A percentile compares a stretch with the other conserved stretches of the same genome.
Conservation (phyloP, 2,888 invertebrate species). For the Aspidiotus destructor region DNA sequence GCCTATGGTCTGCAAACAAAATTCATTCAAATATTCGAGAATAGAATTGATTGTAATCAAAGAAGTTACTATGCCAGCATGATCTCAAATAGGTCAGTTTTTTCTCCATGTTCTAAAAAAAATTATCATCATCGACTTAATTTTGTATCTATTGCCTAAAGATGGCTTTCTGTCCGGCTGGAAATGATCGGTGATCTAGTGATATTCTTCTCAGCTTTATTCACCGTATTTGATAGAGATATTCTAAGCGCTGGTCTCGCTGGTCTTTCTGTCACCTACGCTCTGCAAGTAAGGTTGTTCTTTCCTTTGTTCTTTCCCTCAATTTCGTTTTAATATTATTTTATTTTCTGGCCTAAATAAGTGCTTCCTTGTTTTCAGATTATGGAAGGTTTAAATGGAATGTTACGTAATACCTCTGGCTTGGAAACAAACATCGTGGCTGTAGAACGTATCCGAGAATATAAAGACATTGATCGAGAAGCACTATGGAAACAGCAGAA, state of each 20-base stretch:
- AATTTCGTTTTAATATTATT: constrained; percentile 40
- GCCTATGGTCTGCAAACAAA: constrained; percentile 71
- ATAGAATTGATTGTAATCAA: constrained; percentile 84
- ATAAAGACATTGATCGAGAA: constrained; percentile 68
- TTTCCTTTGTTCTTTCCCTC: constrained; percentile 38
- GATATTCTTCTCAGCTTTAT: constrained; percentile 86
- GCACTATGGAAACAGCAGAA: constrained; percentile 18
- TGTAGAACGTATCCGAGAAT: constrained; percentile 93
- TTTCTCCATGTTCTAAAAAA: too few relatives aligned
- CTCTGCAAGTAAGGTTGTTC: constrained; percentile 58
- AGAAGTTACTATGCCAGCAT: constrained; percentile 85
- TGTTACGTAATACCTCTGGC: constrained; percentile 91
- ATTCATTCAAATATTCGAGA: constrained; percentile 81
- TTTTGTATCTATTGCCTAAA: constrained; percentile 39
- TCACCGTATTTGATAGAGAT: constrained; percentile 73
- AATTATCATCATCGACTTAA: too few relatives aligned
- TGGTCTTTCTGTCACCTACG: constrained; percentile 81
- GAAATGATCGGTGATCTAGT: constrained; percentile 95
- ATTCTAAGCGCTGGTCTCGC: constrained; percentile 64
- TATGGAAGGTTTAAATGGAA: constrained; percentile 90
- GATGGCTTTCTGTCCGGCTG: constrained; percentile 89
- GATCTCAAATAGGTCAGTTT: constrained; percentile 67
- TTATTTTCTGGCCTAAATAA: background rate
- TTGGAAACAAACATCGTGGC: constrained; percentile 96
- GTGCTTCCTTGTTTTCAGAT: constrained; percentile 48